These are phyloP conservation scores for Trematocara zebra DNA, from an alignment of 2,113 vertebrate species.

Conservation along the genomic window DNA sequence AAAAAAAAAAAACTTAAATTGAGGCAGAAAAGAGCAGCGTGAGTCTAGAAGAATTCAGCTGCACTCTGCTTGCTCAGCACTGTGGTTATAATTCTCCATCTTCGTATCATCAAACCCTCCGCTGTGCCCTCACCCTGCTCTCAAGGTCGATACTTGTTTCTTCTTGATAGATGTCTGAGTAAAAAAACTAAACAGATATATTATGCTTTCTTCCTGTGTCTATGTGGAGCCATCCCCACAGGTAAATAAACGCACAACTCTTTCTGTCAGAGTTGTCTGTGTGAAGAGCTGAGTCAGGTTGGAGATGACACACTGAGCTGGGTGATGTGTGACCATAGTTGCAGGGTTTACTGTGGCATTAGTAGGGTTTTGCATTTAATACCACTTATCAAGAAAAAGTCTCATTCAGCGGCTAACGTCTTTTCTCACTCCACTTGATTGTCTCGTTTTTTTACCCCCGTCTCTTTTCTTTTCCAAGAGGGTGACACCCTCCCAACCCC, in stretches of 20 bases:
- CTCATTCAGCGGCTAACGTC: background rate
- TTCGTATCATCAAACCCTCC: conserved; percentile 10
- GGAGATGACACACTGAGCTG: conserved; percentile 7
- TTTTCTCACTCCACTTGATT: background rate
- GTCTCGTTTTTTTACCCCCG: background rate
- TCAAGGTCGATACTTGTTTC: conserved; percentile 27
- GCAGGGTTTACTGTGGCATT: background rate
- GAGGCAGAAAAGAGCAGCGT: background rate
- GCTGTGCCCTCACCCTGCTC: conserved; percentile 4
- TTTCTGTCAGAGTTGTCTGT: background rate
- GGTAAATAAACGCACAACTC: background rate
- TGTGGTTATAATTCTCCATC: conserved; percentile 1
- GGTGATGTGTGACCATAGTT: background rate
- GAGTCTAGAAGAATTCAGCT: background rate
- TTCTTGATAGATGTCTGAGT: conserved; percentile 5
- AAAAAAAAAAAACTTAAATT: background rate
- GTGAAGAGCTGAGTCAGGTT: conserved; percentile 35
- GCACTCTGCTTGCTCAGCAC: conserved; percentile 37
- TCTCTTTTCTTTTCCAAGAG: background rate
- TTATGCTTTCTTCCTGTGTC: background rate
- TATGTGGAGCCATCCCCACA: background rate
- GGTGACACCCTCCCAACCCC: background rate
- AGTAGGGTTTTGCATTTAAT: background rate
- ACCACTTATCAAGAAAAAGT: background rate
- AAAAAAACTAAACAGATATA: conserved; percentile 1